Evolutionary conservation across 2,797 vertebrate species (phyloP), one percentile per base, ranked within the genome.

Genomic region (Hoplostethus atlanticus): DNA sequence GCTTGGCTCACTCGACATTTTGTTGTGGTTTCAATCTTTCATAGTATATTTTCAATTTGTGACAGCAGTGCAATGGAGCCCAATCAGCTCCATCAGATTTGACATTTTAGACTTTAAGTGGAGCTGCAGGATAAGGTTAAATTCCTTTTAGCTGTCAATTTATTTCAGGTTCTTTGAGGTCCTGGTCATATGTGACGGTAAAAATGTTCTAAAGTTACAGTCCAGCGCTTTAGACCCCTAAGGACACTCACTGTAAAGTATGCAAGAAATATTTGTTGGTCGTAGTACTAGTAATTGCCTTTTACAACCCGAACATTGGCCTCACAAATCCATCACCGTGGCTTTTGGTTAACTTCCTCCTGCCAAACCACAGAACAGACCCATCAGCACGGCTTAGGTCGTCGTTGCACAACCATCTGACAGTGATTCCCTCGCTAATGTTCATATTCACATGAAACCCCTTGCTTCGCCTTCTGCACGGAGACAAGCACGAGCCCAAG

Each of bases 321-420:
- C 11, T 13, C 11, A 11, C 42, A 44, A 44, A 13, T 13, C 42
- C 4, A 13, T 44, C 11, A 15, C 42, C 0, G 34, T 8, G 10
- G 51, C 46, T 61, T 79, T 44, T 66, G 64, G 40, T 73, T 70
- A 25, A 36, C 34, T 28, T 65, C 48, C 13, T 59, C 21, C n/a
- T 70, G 54, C 42, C 59, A 70, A 40, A 21, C 58, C 76, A 61
- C 71, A 70, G 65, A 77, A 67, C 57, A 72, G 55, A 75, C 60
- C 71, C 61, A 52, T 5, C 11, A 6, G 34, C 21, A 59, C 47
- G 60, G 50, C 72, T 58, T 42, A 4, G 34, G 51, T 55, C 3
- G 8, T 7, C 34, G 64, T 38, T 44, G 28, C 31, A 21, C 21
- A n/a, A 48, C 67, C 77, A 55, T 68, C 51, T 81, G 79, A 71